phyloP scores from a whole-genome alignment of 1,140 invertebrate species.

The Palaemon carinicauda region DNA sequence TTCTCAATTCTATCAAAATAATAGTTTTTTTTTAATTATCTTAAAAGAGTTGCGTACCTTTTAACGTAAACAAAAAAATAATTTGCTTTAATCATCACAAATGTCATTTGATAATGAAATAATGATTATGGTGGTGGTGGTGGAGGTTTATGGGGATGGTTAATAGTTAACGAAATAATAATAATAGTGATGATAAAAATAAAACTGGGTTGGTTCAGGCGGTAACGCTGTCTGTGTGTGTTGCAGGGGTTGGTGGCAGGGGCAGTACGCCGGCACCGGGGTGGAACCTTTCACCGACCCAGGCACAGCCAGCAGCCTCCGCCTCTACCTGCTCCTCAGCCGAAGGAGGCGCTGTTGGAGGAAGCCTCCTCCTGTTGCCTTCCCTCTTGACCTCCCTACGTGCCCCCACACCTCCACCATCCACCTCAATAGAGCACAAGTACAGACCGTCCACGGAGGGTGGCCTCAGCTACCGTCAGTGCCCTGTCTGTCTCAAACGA shows the following conservation, averaged over 20 bases:
- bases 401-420: constrained; percentile 48
- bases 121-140: background rate
- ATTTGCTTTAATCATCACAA: no score
- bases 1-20: no score
- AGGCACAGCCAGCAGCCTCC: constrained; percentile 28
- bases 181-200: background rate
- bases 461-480: constrained; percentile 54
- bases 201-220: background rate
- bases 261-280: constrained; percentile 28
- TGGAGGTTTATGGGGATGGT: constrained; percentile 2
- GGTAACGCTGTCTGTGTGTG: constrained; percentile 37
- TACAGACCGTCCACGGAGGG: constrained; percentile 75
- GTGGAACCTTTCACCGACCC: constrained; percentile 34
- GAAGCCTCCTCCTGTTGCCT: constrained; percentile 43
- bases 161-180: background rate
- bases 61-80: no score
- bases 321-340: background rate
- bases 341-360: constrained; percentile 28
- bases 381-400: constrained; percentile 51
- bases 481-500: constrained; percentile 56
- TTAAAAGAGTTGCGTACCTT: no score
- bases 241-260: constrained; percentile 50
- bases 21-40: no score
- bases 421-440: constrained; percentile 43
- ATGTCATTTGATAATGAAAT: no score